Base-by-base conservation (phyloP, 35 echinoderm and acorn worm species). In the Ophiothrix spiculata region DNA sequence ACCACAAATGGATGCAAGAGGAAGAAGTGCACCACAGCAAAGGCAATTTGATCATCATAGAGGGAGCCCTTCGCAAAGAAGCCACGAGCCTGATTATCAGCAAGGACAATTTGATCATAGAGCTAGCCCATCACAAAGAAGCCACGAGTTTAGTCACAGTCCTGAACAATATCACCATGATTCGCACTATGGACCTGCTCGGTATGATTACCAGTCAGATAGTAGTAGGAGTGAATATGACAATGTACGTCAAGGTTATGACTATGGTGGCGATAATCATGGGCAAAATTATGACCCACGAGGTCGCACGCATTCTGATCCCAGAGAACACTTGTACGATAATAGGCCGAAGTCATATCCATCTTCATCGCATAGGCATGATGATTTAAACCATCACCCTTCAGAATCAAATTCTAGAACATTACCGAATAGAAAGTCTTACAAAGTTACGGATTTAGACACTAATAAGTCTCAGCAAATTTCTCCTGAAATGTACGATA, bases 401-500 rank as follows among this genome's bases (percentile, higher is more conserved):
- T 0, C 25, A 31, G 32, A 31, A 56, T 33, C 1, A 10, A 82
- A 82, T n/a, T 56, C 36, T 39, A 56, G 15, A 4, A 33, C 41
- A 56, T 39, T 56, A 16, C n/a, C 31, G 19, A 82, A 42, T 31
- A 82, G 35, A 33, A 82, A 56, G 17, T 33, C 40, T 56, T 86
- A 86, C 38, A 86, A 36, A 42, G 84, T 86, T 10, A 86, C 84
- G 42, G 84, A 86, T 42, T 32, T 86, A 31, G 84, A 86, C 45
- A 76, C 84, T 40, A 38, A 76, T 1, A 34, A 86, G 37, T 76
- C 64, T 0, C 38, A 40, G 33, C 64, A 86, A 33, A 76, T 86
- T 17, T 33, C 42, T 32, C 40, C 41, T 1, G 41, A 49, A 56
- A 31, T 56, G n/a, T 69, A 69, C 29, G 60, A 69, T 69, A 69